Evolutionary conservation across 2,797 vertebrate species (phyloP).

Genomic region (Peromyscus nudipes): DNA sequence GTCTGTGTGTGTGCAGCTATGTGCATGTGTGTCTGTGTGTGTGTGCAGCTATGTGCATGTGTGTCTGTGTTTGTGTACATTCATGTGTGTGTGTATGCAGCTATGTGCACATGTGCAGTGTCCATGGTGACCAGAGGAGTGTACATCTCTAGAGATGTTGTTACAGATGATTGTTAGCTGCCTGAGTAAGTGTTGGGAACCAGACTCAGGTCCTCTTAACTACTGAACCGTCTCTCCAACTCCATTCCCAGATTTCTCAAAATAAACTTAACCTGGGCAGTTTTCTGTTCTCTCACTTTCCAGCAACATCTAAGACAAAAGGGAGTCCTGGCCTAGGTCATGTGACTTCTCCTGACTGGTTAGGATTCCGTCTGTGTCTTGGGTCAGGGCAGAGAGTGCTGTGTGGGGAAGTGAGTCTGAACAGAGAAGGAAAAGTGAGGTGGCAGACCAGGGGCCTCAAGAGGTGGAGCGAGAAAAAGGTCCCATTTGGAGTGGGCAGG

Average conservation of each 20-base stretch:
- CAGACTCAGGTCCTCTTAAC: no score
- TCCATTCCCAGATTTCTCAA: not conserved
- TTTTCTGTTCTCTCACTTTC: not conserved
- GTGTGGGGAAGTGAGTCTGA: not conserved
- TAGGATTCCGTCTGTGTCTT: not conserved
- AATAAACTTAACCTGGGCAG: not conserved
- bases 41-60: not conserved
- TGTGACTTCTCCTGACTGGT: not conserved
- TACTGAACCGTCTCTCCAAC: no score
- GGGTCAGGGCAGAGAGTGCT: not conserved
- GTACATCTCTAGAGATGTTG: not conserved
- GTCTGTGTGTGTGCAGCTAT: not conserved
- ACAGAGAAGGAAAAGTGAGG: no score
- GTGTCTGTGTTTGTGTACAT: not conserved
- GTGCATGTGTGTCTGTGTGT: not conserved
- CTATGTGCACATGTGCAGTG: not conserved
- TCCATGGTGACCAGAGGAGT: not conserved
- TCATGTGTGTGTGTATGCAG: not conserved
- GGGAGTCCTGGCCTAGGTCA: fast-evolving
- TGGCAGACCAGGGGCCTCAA: no score
- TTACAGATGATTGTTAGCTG: not conserved
- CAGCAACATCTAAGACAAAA: not conserved
- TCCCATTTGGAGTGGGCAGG: not conserved
- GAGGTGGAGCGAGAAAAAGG: not conserved
- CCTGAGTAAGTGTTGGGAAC: not conserved